Evolutionary conservation across 2,797 vertebrate genomes (phyloP).

Genomic region (Alfaro cultratus): DNA sequence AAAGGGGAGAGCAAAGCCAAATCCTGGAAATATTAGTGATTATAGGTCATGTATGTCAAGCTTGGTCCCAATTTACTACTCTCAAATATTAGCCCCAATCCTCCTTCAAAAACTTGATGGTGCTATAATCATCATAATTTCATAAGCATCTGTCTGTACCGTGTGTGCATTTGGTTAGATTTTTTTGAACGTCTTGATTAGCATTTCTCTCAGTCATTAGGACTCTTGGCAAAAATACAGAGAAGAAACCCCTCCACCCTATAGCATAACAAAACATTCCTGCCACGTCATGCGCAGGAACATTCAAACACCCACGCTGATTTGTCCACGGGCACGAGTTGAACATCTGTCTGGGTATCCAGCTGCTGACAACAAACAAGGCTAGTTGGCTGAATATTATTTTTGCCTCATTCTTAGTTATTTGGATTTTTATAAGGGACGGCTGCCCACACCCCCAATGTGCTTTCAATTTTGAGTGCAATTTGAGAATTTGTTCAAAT

Average conservation of each 20-base stretch:
- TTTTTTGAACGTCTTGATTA: conserved; percentile 81
- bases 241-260: conserved; percentile 64
- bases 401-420: conserved; percentile 77
- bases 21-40: conserved; percentile 74
- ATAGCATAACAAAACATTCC: conserved; percentile 67
- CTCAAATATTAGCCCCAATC: conserved; percentile 31
- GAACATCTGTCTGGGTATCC: conserved; percentile 68
- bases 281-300: conserved; percentile 60
- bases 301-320: conserved; percentile 40
- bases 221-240: conserved; percentile 55
- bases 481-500: conserved; percentile 90
- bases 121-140: conserved; percentile 62
- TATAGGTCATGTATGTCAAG: conserved; percentile 62
- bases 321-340: conserved; percentile 52
- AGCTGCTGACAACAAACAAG: conserved; percentile 73
- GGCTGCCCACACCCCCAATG: conserved; percentile 79
- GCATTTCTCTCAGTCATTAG: conserved; percentile 80
- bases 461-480: conserved; percentile 88
- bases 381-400: conserved; percentile 71
- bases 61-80: conserved; percentile 28
- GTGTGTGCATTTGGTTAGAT: conserved; percentile 63
- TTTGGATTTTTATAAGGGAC: conserved; percentile 82
- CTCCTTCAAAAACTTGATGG: conserved; percentile 27
- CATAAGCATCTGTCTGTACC: conserved; percentile 75
- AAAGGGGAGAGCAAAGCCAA: conserved; percentile 44